Conservation (phyloP, 2,113 vertebrate species). For the Dipodomys spectabilis region DNA sequence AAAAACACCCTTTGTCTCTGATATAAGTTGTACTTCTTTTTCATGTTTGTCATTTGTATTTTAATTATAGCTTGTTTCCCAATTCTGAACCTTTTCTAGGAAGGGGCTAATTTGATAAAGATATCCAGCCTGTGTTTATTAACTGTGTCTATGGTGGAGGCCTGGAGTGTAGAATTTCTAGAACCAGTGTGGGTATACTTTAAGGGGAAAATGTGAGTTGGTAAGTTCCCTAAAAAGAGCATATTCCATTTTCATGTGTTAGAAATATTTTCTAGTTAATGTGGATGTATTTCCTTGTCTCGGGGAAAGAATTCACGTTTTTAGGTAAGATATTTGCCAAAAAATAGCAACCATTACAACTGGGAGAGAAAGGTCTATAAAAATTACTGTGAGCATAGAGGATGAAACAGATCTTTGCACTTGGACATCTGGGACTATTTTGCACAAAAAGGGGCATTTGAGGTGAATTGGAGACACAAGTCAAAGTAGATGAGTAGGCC, state of each 20-base stretch:
- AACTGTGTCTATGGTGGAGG: background rate
- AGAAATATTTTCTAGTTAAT: background rate
- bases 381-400: background rate
- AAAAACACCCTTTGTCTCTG: constrained; percentile 6
- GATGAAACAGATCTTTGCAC: background rate
- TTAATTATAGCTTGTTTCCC: constrained; percentile 13
- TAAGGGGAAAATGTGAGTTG: background rate
- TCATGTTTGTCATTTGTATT: background rate
- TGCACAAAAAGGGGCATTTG: background rate
- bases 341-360: background rate
- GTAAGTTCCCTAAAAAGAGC: background rate
- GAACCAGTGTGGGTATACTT: background rate
- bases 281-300: background rate
- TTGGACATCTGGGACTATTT: background rate
- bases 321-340: background rate
- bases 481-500: background rate
- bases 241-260: background rate
- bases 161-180: background rate
- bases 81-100: constrained; percentile 1
- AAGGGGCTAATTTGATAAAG: constrained; percentile 10
- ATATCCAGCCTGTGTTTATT: background rate
- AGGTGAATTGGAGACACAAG: background rate
- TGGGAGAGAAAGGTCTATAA: background rate
- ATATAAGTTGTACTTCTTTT: background rate
- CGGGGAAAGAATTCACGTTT: background rate